Base-by-base conservation (phyloP, 2,888 invertebrate genomes). In the Abrostola triplasia region DNA sequence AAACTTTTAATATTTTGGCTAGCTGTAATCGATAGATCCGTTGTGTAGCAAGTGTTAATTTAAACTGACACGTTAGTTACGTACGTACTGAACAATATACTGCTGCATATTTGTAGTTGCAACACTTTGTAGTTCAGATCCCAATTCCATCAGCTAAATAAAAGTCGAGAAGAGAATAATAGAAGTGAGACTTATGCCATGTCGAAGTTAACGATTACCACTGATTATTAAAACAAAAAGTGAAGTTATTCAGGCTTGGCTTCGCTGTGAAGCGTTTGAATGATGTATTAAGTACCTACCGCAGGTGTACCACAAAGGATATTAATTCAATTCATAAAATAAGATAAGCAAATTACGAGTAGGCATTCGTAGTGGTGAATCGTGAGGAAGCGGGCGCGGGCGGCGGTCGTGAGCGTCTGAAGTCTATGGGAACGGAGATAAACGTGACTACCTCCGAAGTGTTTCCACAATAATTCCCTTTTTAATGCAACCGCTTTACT, bases 381-480 rank as follows among this genome's bases (percentile, higher is more conserved):
- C 77, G 77, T 78, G 77, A 71, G 65, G 76, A 62, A 44, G 64
- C 61, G 56, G 50, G 52, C 41, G 54, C 56, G 61, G 40, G 42
- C 13, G 38, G 13, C 53, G 37, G 57, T 73, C 73, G 73, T 73
- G 73, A 49, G 59, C 57, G 7, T 9, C 42, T 12, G 47, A 37
- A 54, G 59, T 42, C 66, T 56, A 72, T 81, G 81, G 76, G 84
- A 82, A 81, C 64, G 62, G 57, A 63, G 55, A 55, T 62, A 76
- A 75, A 73, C 83, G 83, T 83, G 83, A 82, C 75, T 70, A 59
- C 67, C 67, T 70, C 59, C 38, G 54, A 61, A 65, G 52, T 49
- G 68, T 65, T 80, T 75, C 70, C 62, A 73, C 71, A 78, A 73
- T 63, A 65, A 73, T 60, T 52, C 55, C 67, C 63, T 65, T 65